Conservation (phyloP, 2,888 invertebrate genomes). For the Dioctria linearis region DNA sequence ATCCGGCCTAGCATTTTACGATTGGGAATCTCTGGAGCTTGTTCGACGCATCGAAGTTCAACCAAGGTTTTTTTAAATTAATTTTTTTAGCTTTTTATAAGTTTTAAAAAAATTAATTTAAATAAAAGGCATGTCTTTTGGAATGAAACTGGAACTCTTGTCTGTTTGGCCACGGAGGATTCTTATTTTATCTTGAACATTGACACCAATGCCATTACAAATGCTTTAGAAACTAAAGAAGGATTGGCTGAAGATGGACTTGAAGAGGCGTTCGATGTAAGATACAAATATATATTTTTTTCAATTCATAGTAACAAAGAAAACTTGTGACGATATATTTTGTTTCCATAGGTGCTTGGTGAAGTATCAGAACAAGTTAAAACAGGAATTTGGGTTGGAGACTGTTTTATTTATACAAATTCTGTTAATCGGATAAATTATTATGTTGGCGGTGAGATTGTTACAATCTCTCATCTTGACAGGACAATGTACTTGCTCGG, state of each 20-base stretch:
- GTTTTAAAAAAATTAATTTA: conserved; percentile 52
- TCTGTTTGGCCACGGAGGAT: conserved; percentile 95
- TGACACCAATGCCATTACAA: conserved; percentile 85
- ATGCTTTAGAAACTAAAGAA: conserved; percentile 83
- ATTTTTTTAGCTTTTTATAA: conserved; percentile 51
- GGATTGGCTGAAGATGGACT: conserved; percentile 91
- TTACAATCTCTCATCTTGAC: conserved; percentile 97
- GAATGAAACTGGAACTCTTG: conserved; percentile 95
- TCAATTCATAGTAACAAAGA: too few relatives aligned
- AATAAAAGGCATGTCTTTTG: conserved; percentile 86
- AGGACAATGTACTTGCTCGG: conserved; percentile 97
- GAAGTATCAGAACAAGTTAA: conserved; percentile 93
- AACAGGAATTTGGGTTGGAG: conserved; percentile 98
- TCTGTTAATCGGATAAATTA: conserved; percentile 97
- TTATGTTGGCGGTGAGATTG: conserved; percentile 99
- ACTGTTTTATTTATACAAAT: conserved; percentile 99
- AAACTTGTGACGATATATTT: conserved; percentile 8
- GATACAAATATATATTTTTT: conserved; percentile 53
- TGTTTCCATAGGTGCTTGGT: conserved; percentile 77
- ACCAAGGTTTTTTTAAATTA: conserved; percentile 72
- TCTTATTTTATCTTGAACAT: conserved; percentile 95
- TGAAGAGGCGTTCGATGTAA: conserved; percentile 95
- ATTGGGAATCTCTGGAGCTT: conserved; percentile 95
- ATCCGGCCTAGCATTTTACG: conserved; percentile 94
- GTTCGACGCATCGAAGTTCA: conserved; percentile 97